Conservation (phyloP, 2,113 vertebrate genomes). For the Pituophis catenifer region DNA sequence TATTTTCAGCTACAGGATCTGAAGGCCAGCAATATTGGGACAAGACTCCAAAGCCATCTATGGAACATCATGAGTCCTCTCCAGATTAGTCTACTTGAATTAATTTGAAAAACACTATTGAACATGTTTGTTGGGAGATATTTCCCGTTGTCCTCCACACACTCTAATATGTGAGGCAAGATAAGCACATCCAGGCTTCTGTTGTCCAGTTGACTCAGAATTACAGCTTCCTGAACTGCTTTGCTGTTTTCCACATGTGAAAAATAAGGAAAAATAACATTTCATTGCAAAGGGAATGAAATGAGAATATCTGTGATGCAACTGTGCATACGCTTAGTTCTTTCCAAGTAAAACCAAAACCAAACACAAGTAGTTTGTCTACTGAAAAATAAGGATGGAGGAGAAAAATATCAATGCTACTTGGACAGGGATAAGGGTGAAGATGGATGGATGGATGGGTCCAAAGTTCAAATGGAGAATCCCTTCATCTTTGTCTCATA, state of each 20-base stretch:
- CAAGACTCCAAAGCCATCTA: not conserved
- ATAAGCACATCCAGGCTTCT: not conserved
- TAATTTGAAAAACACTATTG: not conserved
- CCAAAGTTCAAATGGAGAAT: not conserved
- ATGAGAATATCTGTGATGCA: not conserved
- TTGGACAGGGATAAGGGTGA: not conserved
- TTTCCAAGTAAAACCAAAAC: not conserved
- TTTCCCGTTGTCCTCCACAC: not conserved
- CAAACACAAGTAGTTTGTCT: not conserved
- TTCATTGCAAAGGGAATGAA: not conserved
- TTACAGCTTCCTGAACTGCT: not conserved
- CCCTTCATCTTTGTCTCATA: not conserved
- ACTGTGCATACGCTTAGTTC: not conserved
- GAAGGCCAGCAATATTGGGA: not conserved
- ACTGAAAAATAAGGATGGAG: not conserved
- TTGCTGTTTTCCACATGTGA: not conserved
- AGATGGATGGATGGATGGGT: not conserved
- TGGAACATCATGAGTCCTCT: not conserved
- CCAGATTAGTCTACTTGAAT: not conserved
- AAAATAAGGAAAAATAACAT: not conserved
- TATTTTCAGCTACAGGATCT: not conserved
- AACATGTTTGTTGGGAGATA: not conserved
- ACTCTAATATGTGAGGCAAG: not conserved
- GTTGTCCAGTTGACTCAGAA: not conserved
- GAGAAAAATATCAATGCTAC: not conserved